Evolutionary conservation across 2,797 vertebrate species (phyloP), one percentile per base, ranked within the genome.

Genomic region (Coregonus ussuriensis): DNA sequence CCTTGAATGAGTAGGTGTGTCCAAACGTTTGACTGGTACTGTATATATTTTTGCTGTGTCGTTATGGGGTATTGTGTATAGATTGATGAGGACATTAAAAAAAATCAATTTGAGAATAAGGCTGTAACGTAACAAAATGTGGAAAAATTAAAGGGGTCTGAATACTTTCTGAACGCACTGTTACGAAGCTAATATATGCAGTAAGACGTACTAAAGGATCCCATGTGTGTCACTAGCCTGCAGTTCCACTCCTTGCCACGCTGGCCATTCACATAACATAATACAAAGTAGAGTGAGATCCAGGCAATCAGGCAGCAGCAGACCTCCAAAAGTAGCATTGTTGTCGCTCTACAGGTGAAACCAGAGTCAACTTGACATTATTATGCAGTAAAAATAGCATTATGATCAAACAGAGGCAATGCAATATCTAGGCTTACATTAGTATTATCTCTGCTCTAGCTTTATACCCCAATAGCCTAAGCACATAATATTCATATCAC

Each of bases 221-320:
- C 97, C 97, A 0, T 99, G 98, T 74, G 84, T 0, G 98, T 97
- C 59, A 99, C 97, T 90, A 99, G 90, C 1, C 98, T 93, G 81
- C 97, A 99, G 95, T 92, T 99, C 97, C 97, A 99, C 86, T 99
- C 98, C 0, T 89, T 88, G n/a, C 77, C 91, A 9, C 93, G 93
- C 80, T 88, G 87, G 71, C 89, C 84, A 88, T 94, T 95, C 80
- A 90, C 78, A 25, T 9, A 84, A 88, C 95, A 94, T 86, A 97
- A 94, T 81, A 94, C 78, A 56, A 88, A 0, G 81, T 99, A 99
- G 87, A 98, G 95, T 9, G 83, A 87, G 7, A 95, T 77, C 97
- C 97, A 99, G 88, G 92, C 95, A 81, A 92, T 89, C 84, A 98
- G 94, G 89, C 96, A 97, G 93, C 94, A 94, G 81, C 88, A 85